phyloP scores from a whole-genome alignment of 1,140 invertebrate genomes.

The Micrasema minimum region DNA sequence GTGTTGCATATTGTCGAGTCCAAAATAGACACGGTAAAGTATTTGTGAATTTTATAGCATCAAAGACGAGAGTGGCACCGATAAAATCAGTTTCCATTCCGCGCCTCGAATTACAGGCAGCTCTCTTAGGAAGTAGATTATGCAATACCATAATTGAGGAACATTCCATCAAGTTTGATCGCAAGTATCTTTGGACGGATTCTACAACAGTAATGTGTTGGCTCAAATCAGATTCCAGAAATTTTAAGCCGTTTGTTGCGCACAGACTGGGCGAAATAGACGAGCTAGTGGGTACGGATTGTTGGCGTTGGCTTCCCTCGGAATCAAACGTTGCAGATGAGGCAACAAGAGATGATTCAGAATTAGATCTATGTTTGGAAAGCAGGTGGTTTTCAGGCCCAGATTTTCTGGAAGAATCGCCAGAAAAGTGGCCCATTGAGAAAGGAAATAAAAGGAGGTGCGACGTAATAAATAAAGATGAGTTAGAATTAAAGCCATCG shows the following conservation, averaged over 20 bases:
- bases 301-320: too few species aligned
- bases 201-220: not conserved
- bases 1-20: not conserved
- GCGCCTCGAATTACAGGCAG: not conserved
- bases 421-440: too few species aligned
- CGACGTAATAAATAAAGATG: too few species aligned
- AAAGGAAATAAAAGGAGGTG: too few species aligned
- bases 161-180: too few species aligned
- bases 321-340: not conserved
- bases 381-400: conserved; percentile 1
- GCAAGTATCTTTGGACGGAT: not conserved
- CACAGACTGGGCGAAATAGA: conserved; percentile 6
- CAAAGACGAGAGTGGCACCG: not conserved
- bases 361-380: not conserved
- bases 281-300: too few species aligned
- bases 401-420: not conserved
- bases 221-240: not conserved
- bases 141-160: not conserved
- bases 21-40: not conserved
- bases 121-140: not conserved
- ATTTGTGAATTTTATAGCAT: not conserved
- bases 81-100: conserved; percentile 5
- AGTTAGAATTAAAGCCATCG: too few species aligned
- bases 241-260: not conserved
- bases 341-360: not conserved